Evolutionary conservation across 2,888 invertebrate genomes (phyloP), one percentile per base, ranked within the genome.

Genomic region (Lymantria monacha): DNA sequence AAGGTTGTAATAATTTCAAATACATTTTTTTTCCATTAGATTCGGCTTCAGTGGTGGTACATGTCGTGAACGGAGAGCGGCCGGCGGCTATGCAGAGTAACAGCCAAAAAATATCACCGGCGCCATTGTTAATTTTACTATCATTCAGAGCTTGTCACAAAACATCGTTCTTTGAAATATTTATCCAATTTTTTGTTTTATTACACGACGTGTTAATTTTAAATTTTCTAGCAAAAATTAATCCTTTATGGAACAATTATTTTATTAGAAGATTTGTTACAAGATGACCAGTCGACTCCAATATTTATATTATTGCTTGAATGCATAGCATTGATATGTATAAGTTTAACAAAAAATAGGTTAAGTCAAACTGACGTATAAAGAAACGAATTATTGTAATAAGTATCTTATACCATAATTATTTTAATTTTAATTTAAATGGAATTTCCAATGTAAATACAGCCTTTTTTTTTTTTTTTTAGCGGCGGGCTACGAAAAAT

Each of bases 31-130:
- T 69, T 70, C 46, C 48, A 48, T 66, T 93, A 90, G 96, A 96
- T 91, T 95, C 95, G 55, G 96, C 96, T 62, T 95, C 95, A 63
- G 95, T 96, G 71, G 94, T 95, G 68, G 95, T 96, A 51, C 96
- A 96, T 85, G 96, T 96, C 64, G 94, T 96, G 70, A 96, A 95
- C 81, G 96, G 96, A 76, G 94, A 93, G 79, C 90, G 93, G 51
- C 93, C 93, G 50, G 94, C 94, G 37, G 93, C 93, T 30, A 94
- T 94, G 93, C 94, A 94, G 68, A 92, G 92, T 59, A 56, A 66
- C 52, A 76, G 81, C 2, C 64, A 64, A 11, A 76, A 74, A 54
- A 58, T 72, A 30, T 61, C 76, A 9, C 80, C 85, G 8, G 56
- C 75, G 40, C 60, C 72, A 3, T 61, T 68, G 2, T 54, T 75